phyloP scores from a whole-genome alignment of 2,797 vertebrate species.

The Megalops cyprinoides region DNA sequence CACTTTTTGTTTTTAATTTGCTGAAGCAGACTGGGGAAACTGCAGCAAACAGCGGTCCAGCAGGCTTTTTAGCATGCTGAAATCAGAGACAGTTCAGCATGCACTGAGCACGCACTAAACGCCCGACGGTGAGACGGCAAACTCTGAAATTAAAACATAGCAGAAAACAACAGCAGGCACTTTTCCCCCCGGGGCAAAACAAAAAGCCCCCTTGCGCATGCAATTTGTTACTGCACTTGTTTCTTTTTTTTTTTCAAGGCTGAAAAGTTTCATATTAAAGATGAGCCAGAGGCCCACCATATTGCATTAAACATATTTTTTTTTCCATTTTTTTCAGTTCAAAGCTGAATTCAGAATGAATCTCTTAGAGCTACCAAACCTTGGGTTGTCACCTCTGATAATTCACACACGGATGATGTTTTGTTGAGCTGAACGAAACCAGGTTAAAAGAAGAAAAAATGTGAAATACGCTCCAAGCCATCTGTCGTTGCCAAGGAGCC shows the following conservation, averaged over 20 bases:
- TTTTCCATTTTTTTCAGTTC: slow-evolving; percentile 43
- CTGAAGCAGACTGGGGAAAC: no score
- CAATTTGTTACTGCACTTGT: slow-evolving; percentile 27
- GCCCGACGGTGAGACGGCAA: no score
- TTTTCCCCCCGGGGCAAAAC: no score
- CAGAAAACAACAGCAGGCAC: no score
- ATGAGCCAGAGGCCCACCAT: slow-evolving; percentile 40
- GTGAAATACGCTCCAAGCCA: slow-evolving; percentile 73
- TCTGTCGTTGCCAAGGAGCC: slow-evolving; percentile 84
- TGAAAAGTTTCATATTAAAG: slow-evolving; percentile 40
- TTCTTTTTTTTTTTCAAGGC: slow-evolving; percentile 39
- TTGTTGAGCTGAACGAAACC: slow-evolving; percentile 66
- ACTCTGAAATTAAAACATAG: no score
- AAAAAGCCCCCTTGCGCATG: background rate
- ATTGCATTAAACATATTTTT: slow-evolving; percentile 16
- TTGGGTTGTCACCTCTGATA: slow-evolving; percentile 67
- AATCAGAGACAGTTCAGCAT: no score
- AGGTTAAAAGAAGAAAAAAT: slow-evolving; percentile 54
- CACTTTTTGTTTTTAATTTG: no score
- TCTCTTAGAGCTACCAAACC: slow-evolving; percentile 63
- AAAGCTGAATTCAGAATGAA: slow-evolving; percentile 53
- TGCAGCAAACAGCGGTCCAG: no score
- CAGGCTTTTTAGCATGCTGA: no score
- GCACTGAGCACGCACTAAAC: no score
- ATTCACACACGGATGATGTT: slow-evolving; percentile 58